Percentiles rank a stretch among this genome's conserved stretches.
phyloP scores from a whole-genome alignment of 1,140 invertebrate species.

The Calliphora vicina region DNA sequence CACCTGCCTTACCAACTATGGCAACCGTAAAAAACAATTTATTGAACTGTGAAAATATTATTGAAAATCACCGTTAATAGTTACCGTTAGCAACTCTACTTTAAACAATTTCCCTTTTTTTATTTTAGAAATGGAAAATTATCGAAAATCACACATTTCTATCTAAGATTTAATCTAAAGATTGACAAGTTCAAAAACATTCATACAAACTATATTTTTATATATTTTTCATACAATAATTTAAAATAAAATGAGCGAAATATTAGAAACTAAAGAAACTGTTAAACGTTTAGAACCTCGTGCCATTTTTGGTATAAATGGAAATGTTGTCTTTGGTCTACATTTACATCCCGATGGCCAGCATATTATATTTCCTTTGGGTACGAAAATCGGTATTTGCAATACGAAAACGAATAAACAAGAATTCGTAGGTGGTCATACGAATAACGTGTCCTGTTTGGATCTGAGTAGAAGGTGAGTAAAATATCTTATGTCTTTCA shows the following conservation, averaged over 20 bases:
- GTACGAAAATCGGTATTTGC: constrained; percentile 83
- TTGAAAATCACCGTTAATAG: too few relatives aligned
- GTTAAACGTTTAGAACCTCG: constrained; percentile 65
- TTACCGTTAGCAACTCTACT: background rate
- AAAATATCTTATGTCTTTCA: background rate
- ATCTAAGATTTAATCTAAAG: background rate
- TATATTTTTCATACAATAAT: background rate
- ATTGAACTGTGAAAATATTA: background rate
- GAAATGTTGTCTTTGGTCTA: constrained; percentile 74
- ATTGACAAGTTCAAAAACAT: background rate
- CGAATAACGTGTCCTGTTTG: constrained; percentile 83
- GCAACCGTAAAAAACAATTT: background rate
- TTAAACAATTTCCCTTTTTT: too few relatives aligned
- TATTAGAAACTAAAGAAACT: background rate
- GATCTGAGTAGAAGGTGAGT: constrained; percentile 70
- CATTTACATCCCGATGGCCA: constrained; percentile 79
- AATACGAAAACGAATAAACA: constrained; percentile 77
- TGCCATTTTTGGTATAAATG: constrained; percentile 79
- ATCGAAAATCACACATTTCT: background rate
- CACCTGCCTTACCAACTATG: background rate
- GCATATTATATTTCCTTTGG: constrained; percentile 83
- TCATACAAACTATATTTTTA: background rate
- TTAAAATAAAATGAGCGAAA: background rate
- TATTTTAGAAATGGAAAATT: background rate
- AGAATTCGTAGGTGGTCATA: constrained; percentile 82